Base-by-base conservation (phyloP, 2,888 invertebrate species). In the Apodemia zela region DNA sequence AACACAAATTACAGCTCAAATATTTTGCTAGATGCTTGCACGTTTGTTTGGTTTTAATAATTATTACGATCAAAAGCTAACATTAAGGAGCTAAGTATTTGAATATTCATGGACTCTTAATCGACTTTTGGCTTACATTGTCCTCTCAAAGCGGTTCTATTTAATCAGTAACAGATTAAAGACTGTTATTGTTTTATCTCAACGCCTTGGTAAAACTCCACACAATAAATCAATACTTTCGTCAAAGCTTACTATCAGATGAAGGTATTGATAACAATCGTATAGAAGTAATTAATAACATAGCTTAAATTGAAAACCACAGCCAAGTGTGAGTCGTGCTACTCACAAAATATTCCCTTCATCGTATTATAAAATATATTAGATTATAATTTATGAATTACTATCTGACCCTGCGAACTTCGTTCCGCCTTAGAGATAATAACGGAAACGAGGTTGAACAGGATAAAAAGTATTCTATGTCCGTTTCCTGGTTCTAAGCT, bases 91-190 rank as follows among this genome's bases (percentile, higher is more conserved):
- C 64, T 60, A 67, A 64, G 63, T 51, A 60, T 63, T 60, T 62
- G 64, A 68, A 67, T 68, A 67, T 68, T 68, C 65, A 68, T 65
- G 60, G 64, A 65, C 64, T 63, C 65, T 67, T 61, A 67, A 65
- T 68, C 63, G 63, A 66, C 65, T 68, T 67, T 60, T 42, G 60
- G 64, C 63, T 66, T 67, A 68, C 49, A 59, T 63, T 65, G 64
- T 62, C 64, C 47, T 47, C 57, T 60, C 25, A 54, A 25, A 54
- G 54, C 54, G 54, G 60, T 25, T 45, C 33, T 59, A 63, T 63
- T 59, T 63, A 59, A 45, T 59, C 33, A 47, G 58, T 59, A 59
- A 59, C 45, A 63, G 59, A 63, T 59, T 63, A 63, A 63, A 63
- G 58, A 58, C 47, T 42, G 58, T 58, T 58, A 35, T 51, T 25